Percentiles rank a stretch among this genome's conserved stretches.
Conservation (phyloP, 2,113 vertebrate species). For the Girardinichthys multiradiatus region DNA sequence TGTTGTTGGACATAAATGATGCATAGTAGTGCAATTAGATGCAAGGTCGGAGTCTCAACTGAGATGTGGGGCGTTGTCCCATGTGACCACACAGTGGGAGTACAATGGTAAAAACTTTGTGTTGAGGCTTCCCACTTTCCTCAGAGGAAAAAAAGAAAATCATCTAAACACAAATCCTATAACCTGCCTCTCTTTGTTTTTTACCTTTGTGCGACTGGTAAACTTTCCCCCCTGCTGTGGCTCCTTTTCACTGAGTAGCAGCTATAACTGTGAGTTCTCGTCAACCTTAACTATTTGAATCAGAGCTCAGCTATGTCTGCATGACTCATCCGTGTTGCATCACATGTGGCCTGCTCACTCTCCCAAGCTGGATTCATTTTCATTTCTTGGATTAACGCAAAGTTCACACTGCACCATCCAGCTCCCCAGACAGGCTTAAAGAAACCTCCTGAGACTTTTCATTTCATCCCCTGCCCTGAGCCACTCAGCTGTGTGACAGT, state of each 20-base stretch:
- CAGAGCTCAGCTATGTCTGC: neutral
- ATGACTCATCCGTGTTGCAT: conserved; percentile 13
- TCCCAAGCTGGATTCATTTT: conserved; percentile 23
- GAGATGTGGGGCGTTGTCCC: conserved; percentile 46
- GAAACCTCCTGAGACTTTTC: conserved; percentile 32
- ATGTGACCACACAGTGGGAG: conserved; percentile 48
- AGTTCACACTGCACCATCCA: conserved; percentile 41
- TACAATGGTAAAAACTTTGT: conserved; percentile 54
- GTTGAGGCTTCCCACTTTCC: conserved; percentile 39
- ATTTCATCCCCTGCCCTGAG: conserved; percentile 46
- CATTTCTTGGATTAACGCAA: conserved; percentile 46
- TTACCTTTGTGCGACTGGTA: neutral
- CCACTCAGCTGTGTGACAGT: conserved; percentile 37
- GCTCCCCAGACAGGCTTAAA: conserved; percentile 23
- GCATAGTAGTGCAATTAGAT: conserved; percentile 17
- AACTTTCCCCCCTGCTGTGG: neutral
- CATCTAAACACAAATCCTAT: conserved; percentile 39
- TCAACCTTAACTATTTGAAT: conserved; percentile 4
- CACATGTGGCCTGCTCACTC: conserved; percentile 18
- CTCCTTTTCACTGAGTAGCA: neutral
- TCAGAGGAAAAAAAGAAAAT: conserved; percentile 23
- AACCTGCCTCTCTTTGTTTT: conserved; percentile 8
- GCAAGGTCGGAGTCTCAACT: conserved; percentile 27
- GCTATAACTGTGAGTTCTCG: neutral
- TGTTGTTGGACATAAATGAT: conserved; percentile 1